phyloP scores from a whole-genome alignment of 2,888 invertebrate species.

The Cosmopolites sordidus region DNA sequence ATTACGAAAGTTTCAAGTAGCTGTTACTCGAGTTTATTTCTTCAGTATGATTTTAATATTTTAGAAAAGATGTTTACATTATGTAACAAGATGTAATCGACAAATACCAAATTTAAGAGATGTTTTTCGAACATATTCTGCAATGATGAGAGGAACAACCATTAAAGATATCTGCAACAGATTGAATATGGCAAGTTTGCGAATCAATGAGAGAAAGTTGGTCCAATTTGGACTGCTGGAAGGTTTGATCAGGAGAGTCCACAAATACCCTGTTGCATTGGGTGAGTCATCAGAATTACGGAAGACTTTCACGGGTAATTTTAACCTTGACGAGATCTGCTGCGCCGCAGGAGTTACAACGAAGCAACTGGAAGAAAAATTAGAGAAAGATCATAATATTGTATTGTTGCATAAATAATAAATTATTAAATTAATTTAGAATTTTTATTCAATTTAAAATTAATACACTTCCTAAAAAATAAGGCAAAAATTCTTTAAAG shows the following conservation, averaged over 20 bases:
- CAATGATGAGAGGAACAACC: slow-evolving; percentile 67
- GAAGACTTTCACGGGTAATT: slow-evolving; percentile 71
- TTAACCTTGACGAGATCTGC: slow-evolving; percentile 87
- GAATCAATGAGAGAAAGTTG: slow-evolving; percentile 75
- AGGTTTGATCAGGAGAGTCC: slow-evolving; percentile 74
- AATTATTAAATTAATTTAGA: neutral
- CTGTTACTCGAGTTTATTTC: too few species aligned
- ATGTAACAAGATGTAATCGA: slow-evolving; percentile 43
- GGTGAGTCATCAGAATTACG: slow-evolving; percentile 48
- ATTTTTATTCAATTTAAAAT: too few species aligned
- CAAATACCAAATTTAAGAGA: slow-evolving; percentile 54
- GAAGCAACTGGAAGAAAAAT: slow-evolving; percentile 72
- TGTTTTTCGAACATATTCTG: slow-evolving; percentile 61
- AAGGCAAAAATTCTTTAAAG: too few species aligned
- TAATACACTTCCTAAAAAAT: too few species aligned
- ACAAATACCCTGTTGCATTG: slow-evolving; percentile 55
- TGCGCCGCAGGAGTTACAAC: slow-evolving; percentile 73
- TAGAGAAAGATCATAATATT: slow-evolving; percentile 80
- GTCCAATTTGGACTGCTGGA: slow-evolving; percentile 86
- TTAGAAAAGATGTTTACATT: slow-evolving; percentile 46
- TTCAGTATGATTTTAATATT: too few species aligned
- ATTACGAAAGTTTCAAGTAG: too few species aligned
- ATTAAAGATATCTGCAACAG: slow-evolving; percentile 65
- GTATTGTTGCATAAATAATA: slow-evolving; percentile 73
- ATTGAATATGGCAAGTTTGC: slow-evolving; percentile 66